Conservation (phyloP, 2,797 vertebrate genomes). For the Diplodus puntazzo region DNA sequence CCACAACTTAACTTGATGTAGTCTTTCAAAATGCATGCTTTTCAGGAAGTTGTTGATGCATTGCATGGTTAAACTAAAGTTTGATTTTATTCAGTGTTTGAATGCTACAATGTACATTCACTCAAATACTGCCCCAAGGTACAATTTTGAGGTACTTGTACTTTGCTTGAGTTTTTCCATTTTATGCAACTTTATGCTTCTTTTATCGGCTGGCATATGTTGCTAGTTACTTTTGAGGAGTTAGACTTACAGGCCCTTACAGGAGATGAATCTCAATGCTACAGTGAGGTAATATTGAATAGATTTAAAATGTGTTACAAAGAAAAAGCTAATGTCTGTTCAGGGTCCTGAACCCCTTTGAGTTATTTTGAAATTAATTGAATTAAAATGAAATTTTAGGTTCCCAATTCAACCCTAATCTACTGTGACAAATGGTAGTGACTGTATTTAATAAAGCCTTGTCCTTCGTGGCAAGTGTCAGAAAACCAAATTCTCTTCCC, state of each 20-base stretch:
- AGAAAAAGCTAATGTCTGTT: not conserved
- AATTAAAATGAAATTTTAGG: not conserved
- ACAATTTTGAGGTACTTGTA: too few species aligned
- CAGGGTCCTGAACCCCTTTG: not conserved
- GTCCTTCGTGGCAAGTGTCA: slow-evolving; percentile 10
- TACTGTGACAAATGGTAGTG: slow-evolving; percentile 2
- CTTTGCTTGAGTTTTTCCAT: too few species aligned
- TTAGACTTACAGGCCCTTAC: too few species aligned
- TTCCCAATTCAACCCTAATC: not conserved
- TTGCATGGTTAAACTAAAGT: not conserved
- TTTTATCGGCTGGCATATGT: too few species aligned
- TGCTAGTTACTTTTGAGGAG: too few species aligned
- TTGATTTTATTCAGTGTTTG: not conserved
- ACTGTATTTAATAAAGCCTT: slow-evolving; percentile 30
- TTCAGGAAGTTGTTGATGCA: too few species aligned
- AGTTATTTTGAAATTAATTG: not conserved
- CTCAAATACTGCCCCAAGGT: not conserved
- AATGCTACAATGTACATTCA: not conserved
- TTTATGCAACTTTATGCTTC: too few species aligned
- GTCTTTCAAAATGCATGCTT: too few species aligned
- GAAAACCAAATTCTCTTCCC: slow-evolving; percentile 23
- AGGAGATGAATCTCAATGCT: too few species aligned
- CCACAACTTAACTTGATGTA: not conserved
- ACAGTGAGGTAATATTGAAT: not conserved
- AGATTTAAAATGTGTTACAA: not conserved